phyloP scores from a whole-genome alignment of 2,113 vertebrate genomes.

The Sminthopsis crassicaudata region DNA sequence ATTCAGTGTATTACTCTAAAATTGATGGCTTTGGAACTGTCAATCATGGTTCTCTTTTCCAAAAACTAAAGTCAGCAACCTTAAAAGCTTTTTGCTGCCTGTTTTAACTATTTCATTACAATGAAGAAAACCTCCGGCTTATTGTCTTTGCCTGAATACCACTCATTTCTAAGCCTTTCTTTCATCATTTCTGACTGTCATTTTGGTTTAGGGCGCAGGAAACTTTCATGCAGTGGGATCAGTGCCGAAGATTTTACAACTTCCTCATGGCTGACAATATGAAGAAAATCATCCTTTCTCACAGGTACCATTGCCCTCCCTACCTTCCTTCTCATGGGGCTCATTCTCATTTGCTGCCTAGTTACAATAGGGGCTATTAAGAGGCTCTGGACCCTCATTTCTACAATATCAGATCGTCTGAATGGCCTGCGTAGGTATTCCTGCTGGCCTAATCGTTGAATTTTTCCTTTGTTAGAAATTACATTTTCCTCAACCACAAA shows the following conservation, averaged over 20 bases:
- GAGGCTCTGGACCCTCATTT: neutral
- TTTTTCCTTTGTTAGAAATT: constrained; percentile 21
- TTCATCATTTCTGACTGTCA: neutral
- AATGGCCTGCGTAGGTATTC: neutral
- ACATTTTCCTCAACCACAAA: neutral
- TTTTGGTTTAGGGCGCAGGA: constrained; percentile 91
- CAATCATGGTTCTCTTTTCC: neutral
- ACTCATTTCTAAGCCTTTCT: neutral
- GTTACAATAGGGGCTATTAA: neutral
- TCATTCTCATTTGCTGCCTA: neutral
- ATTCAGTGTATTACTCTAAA: neutral
- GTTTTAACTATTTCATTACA: fast-evolving
- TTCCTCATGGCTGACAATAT: constrained; percentile 99
- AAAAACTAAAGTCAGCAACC: fast-evolving
- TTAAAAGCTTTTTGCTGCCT: fast-evolving
- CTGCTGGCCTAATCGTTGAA: neutral
- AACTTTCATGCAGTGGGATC: constrained; percentile 99
- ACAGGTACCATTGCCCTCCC: constrained; percentile 87
- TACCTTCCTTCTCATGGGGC: fast-evolving
- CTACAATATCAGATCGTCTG: neutral
- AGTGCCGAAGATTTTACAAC: constrained; percentile 97
- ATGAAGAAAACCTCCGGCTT: neutral
- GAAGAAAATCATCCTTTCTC: constrained; percentile 99
- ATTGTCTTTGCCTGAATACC: neutral
- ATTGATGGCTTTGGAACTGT: neutral